Evolutionary conservation across 2,888 invertebrate genomes (phyloP), one percentile per base, ranked within the genome.

Genomic region (Phengaris arion): DNA sequence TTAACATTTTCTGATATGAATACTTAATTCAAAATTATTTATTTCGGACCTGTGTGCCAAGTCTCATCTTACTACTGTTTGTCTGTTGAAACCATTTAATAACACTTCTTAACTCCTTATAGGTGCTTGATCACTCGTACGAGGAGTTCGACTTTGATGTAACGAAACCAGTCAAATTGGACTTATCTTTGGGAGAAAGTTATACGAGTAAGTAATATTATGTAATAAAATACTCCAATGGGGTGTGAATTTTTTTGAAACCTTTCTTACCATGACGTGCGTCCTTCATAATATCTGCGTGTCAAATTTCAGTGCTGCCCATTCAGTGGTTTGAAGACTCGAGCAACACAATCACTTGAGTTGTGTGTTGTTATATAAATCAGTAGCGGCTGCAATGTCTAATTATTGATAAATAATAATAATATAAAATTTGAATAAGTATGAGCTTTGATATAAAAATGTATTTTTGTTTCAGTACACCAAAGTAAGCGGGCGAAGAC

Each of bases 91-190:
- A 7, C n/a, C 5, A 55, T 10, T 52, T 6, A 64, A 15, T 64
- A 22, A 35, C 10, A 64, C 35, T 5, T 64, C 12, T 35, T 35
- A 10, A 35, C n/a, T 55, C 35, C 12, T 51, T 64, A 10, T 83
- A 96, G 96, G 95, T 96, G 6, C 93, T 95, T 72, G 96, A 96
- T 81, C 95, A 95, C 77, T 93, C 96, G 1, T 97, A 96, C 85
- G 97, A 97, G 85, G 96, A 96, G 81, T 94, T 96, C 74, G 96
- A 96, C 79, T 96, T 96, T 79, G 96, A 96, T 78, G 95, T 94
- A 79, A 92, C 89, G 83, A 95, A 94, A 82, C 94, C 92, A 72
- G 90, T 94, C 81, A 95, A 94, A 83, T 94, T 92, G 86, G 94
- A 94, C 85, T 91, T 94, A 80, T 94, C 86, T 82, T 90, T 92